Evolutionary conservation across 2,113 vertebrate genomes (phyloP).

Genomic region (Hydrolagus affinis): DNA sequence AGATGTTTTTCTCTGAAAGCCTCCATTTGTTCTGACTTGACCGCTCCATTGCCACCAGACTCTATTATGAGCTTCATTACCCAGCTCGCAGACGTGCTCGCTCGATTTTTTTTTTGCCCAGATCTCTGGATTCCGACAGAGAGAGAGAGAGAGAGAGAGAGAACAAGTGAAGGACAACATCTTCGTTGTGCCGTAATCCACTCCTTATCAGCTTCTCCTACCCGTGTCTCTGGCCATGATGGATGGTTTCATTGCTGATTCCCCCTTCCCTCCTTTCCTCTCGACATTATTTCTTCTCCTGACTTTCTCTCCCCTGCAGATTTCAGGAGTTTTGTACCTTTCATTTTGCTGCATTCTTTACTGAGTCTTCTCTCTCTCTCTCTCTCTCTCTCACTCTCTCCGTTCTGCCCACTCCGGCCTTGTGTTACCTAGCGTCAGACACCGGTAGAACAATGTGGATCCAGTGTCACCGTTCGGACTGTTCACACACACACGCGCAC

Average conservation of each 20-base stretch:
- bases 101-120: conserved; percentile 10
- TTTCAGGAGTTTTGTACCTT: background rate
- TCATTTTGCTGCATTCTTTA: background rate
- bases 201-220: background rate
- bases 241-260: conserved; percentile 26
- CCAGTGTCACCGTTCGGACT: background rate
- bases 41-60: background rate
- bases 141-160: conserved; percentile 12
- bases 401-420: conserved; percentile 14
- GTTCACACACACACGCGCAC: too few relatives aligned
- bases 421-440: background rate
- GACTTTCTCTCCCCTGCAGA: background rate
- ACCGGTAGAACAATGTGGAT: conserved; percentile 7
- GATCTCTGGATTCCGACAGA: background rate
- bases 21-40: conserved; percentile 11
- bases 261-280: background rate
- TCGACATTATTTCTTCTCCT: conserved; percentile 13
- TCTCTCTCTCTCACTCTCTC: too few relatives aligned
- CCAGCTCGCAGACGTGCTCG: background rate
- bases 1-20: background rate
- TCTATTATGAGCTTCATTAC: conserved; percentile 19
- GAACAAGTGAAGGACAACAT: conserved; percentile 20
- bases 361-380: too few relatives aligned
- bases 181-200: background rate
- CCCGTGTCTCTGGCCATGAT: background rate